phyloP scores from a whole-genome alignment of 1,140 invertebrate species.

The Drosophila takahashii region DNA sequence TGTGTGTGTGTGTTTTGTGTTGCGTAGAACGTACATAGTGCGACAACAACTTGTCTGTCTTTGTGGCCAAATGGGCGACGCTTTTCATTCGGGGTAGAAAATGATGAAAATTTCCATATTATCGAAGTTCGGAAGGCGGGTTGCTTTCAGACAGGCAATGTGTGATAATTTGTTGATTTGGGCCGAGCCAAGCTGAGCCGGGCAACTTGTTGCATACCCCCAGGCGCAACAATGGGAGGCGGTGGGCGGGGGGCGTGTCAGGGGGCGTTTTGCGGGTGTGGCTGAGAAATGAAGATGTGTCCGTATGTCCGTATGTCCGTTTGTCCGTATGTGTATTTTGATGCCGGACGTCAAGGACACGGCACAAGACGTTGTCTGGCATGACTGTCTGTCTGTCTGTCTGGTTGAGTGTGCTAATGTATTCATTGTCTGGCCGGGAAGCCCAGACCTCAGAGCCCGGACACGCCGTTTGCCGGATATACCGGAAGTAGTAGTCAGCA shows the following conservation, averaged over 20 bases:
- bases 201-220: conserved; percentile 68
- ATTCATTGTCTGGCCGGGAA: conserved; percentile 67
- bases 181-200: conserved; percentile 10
- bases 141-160: conserved; percentile 21
- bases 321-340: conserved; percentile 49
- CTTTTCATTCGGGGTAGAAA: conserved; percentile 66
- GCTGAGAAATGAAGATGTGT: conserved; percentile 3
- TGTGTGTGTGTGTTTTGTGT: conserved; percentile 10
- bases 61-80: conserved; percentile 35
- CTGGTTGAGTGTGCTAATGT: conserved; percentile 76
- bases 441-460: conserved; percentile 10
- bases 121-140: conserved; percentile 46
- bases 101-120: conserved; percentile 82
- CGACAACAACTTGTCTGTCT: conserved; percentile 66
- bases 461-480: conserved; percentile 40
- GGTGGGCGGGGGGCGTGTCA: conserved; percentile 6
- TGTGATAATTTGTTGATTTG: conserved; percentile 79
- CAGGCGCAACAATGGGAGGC: conserved; percentile 37
- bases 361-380: conserved; percentile 39
- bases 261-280: not conserved
- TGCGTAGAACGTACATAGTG: conserved; percentile 6
- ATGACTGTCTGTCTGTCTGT: conserved; percentile 27
- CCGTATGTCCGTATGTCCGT: conserved; percentile 9
- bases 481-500: conserved; percentile 82
- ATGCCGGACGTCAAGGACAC: conserved; percentile 62